Conservation (phyloP, 2,113 vertebrate species). For the Ictidomys tridecemlineatus region DNA sequence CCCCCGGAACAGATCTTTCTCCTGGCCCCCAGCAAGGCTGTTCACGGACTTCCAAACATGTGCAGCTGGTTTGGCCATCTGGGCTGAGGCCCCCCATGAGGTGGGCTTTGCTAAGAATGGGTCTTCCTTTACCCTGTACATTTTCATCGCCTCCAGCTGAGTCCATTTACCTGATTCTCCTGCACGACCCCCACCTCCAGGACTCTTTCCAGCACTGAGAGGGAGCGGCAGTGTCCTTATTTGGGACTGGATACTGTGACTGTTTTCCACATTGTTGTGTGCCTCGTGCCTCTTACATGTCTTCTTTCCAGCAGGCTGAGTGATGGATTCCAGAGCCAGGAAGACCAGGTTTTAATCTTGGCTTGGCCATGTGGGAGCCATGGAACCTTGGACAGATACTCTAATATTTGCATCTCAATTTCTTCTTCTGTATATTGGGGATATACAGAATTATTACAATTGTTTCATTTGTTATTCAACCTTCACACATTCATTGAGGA, state of each 20-base stretch:
- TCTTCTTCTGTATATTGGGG: not conserved
- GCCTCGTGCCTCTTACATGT: not conserved
- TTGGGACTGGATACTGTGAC: not conserved
- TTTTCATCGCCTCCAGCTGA: not conserved
- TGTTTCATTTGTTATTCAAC: not conserved
- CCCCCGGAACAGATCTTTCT: slow-evolving; percentile 76
- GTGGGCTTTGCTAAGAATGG: not conserved
- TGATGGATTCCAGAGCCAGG: not conserved
- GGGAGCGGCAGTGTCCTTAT: not conserved
- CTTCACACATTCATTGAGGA: not conserved
- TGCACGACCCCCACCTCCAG: not conserved
- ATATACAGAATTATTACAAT: not conserved
- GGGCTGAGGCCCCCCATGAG: slow-evolving; percentile 31
- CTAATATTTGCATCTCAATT: not conserved
- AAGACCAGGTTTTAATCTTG: not conserved
- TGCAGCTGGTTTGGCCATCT: slow-evolving; percentile 70
- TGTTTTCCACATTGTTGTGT: not conserved
- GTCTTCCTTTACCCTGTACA: not conserved
- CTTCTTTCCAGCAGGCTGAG: not conserved
- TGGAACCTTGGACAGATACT: not conserved
- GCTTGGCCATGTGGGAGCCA: not conserved
- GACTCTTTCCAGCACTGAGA: not conserved
- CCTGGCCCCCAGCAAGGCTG: slow-evolving; percentile 73
- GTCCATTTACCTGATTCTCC: not conserved
- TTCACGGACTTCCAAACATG: slow-evolving; percentile 72